Percentiles rank a stretch among this genome's conserved stretches.
These are phyloP conservation scores for Nephrocerus scutellatus DNA, from an alignment of 2,888 invertebrate species.

Conservation along the genomic window DNA sequence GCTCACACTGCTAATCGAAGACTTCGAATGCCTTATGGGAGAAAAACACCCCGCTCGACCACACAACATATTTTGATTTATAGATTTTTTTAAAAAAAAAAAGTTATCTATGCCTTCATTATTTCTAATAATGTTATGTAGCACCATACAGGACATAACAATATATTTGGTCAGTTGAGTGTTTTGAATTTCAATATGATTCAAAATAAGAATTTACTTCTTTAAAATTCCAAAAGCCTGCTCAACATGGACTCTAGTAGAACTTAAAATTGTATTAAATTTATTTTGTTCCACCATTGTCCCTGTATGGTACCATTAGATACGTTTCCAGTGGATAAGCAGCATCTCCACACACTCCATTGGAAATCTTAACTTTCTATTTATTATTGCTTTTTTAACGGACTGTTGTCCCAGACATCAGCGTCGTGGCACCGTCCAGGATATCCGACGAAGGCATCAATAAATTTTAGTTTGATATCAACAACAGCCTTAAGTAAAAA, in stretches of 20 bases:
- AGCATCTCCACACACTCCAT: slow-evolving; percentile 15
- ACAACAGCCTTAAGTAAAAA: slow-evolving; percentile 11
- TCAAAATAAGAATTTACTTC: slow-evolving; percentile 14
- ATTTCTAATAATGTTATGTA: slow-evolving; percentile 10
- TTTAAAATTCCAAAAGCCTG: slow-evolving; percentile 19
- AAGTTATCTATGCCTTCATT: slow-evolving; percentile 5
- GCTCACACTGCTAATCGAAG: no score
- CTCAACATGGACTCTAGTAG: slow-evolving; percentile 16
- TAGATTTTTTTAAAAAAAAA: no score
- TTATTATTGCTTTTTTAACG: slow-evolving; percentile 1
- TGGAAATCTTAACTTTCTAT: no score
- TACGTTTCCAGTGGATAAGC: slow-evolving; percentile 17
- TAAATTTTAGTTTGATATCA: slow-evolving; percentile 13
- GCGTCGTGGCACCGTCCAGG: slow-evolving; percentile 13
- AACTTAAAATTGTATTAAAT: slow-evolving; percentile 15
- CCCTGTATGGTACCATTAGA: slow-evolving; percentile 16
- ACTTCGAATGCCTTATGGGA: no score
- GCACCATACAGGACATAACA: slow-evolving; percentile 9
- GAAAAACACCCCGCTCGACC: no score
- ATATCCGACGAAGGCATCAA: slow-evolving; percentile 13
- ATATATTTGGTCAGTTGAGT: slow-evolving; percentile 9
- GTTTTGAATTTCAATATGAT: slow-evolving; percentile 14
- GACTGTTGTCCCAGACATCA: slow-evolving; percentile 10
- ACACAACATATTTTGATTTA: no score
- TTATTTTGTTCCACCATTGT: slow-evolving; percentile 14